These are phyloP conservation scores for Erpornis zantholeuca DNA, from an alignment of 2,113 vertebrate genomes.

Conservation along the genomic window DNA sequence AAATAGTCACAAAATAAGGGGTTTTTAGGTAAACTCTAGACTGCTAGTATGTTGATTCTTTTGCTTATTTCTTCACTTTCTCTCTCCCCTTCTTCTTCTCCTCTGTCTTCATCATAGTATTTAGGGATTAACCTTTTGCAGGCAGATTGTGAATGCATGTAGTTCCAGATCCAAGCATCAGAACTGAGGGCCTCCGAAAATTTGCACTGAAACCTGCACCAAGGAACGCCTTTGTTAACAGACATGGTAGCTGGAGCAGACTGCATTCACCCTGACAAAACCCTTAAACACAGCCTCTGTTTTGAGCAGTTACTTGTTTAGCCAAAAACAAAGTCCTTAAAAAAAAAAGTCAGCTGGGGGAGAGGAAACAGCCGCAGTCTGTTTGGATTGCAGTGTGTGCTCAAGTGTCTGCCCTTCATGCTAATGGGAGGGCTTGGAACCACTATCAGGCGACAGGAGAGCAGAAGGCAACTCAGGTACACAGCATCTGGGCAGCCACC, in stretches of 20 bases:
- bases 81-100: neutral
- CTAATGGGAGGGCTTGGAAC: neutral
- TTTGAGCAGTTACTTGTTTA: neutral
- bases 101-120: neutral
- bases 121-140: neutral
- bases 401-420: constrained; percentile 33
- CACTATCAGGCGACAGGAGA: neutral
- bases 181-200: neutral
- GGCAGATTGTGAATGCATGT: neutral
- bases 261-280: neutral
- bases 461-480: neutral
- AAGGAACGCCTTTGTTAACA: neutral
- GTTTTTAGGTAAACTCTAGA: neutral
- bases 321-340: neutral
- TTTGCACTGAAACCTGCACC: neutral
- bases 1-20: neutral
- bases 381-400: neutral
- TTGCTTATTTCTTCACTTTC: neutral
- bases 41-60: neutral
- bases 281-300: neutral
- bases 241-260: neutral
- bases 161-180: rapidly evolving
- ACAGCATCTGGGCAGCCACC: rapidly evolving
- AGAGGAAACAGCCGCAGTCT: neutral
- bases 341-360: neutral